Base-by-base conservation (phyloP, 37 sponge, comb jelly and placozoan species). In the Trichoplax adhaerens region DNA sequence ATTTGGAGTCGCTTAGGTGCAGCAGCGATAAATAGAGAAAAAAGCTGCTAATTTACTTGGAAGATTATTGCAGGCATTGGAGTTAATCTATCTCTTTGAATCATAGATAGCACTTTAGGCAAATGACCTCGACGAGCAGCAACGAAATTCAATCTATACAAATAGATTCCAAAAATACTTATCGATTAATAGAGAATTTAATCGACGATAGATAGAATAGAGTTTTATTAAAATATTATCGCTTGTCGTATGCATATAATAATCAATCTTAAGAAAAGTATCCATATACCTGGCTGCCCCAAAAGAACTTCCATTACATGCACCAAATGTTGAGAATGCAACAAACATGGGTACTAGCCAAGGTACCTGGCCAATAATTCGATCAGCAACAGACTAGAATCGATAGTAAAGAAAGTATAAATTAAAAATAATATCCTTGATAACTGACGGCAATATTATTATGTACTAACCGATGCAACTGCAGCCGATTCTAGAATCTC, bases 331-430 rank as follows among this genome's bases (percentile, higher is more conserved):
- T 53, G 89, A 84, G 5, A 68, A 2, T 0, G 83, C 82, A 3
- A 88, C 85, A 58, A 84, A 10, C 6, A 84, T 53, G 1, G 89
- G 86, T 52, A 88, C 73, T n/a, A 88, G 54, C 70, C 49, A 88
- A 72, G 12, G 80, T 85, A n/a, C 77, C 80, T 51, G 54, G 68
- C 12, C 85, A 82, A 51, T 82, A 53, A 5, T 58, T 65, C 52
- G 62, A 69, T 2, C 62, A 7, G 1, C 78, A 82, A 79, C 80
- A 51, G 85, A 70, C 89, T 88, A 72, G 49, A 56, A 29, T 29
- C 29, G 29, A 29, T 29, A 29, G 29, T 29, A 29, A 29, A 29
- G 29, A 29, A 29, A 29, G 29, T 29, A 29, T 29, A 29, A 29
- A 29, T 29, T 29, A 29, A 29, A 29, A 29, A 29, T 29, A 29